Base-by-base conservation (phyloP, 1,140 invertebrate genomes). In the Mactra quadrangularis region DNA sequence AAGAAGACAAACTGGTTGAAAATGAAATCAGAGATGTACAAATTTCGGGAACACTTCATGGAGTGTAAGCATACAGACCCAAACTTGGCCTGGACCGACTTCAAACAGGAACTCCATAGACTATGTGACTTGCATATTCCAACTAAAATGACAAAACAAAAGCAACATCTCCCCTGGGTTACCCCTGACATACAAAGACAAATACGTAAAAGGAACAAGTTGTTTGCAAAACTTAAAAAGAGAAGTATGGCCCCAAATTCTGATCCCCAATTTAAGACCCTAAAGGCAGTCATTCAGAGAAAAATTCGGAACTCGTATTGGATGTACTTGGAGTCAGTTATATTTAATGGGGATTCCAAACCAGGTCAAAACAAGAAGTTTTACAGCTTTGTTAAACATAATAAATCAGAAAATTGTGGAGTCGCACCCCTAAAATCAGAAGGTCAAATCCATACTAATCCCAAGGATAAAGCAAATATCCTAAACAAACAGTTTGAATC, bases 401-500 rank as follows among this genome's bases (percentile, higher is more conserved):
- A 41, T 15, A 41, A 15, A 41, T 41, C 53, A 6, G 53, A 55
- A 55, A 55, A 55, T 19, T 55, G 53, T 55, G 53, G 53, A 55
- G 53, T n/a, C 4, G 53, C 53, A 55, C 53, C 53, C 53, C 53
- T 55, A 4, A 55, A 55, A 19, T 55, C 19, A 9, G 53, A 55
- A 55, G 53, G 53, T 55, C 53, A 55, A 55, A 55, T 19, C 19
- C 19, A 75, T 45, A 50, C 76, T 68, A 31, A 70, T 29, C 25
- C 62, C 13, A 57, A 13, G 11, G 25, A 52, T 41, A 57, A 68
- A 27, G 76, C 50, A 19, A 70, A 79, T 53, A 68, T 79, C 47
- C 25, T 79, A 55, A 79, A 79, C 66, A 38, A 55, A 22, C 76
- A 79, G 17, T 81, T 81, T 60, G 33, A 70, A 47, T 78, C 76